Evolutionary conservation across 1,140 invertebrate genomes (phyloP), one percentile per base, ranked within the genome.

Genomic region (Thalassaphorura encarpata): DNA sequence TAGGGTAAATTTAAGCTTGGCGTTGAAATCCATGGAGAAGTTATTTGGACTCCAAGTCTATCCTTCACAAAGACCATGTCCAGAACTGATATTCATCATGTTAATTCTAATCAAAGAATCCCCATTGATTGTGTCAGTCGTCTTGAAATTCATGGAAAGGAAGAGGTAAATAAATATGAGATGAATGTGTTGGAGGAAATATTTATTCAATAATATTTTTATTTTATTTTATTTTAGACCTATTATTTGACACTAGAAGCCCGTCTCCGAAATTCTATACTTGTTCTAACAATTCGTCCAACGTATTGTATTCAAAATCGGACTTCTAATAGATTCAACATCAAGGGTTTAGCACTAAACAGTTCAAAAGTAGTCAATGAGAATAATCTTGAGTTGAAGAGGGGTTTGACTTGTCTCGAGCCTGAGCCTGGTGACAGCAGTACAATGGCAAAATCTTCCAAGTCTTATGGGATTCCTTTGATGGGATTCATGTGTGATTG

Each of bases 1-100:
- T 48, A 78, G 73, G 74, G 74, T 40, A 77, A 73, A 15, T 82
- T 82, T 67, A 68, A 78, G 54, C 52, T 81, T n/a, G 75, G 75
- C 11, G 62, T 80, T 21, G 13, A 54, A 6, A 39, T 16, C n/a
- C 11, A 27, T 2, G 6, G 23, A 29, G 29, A 45, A 23, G 19
- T 18, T 18, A 26, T 49, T 53, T 59, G 56, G 59, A 52, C 41
- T 39, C 3, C 28, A 13, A 27, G 42, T 13, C 18, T 63, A 11
- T 49, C 57, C 23, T 48, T 63, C 16, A 54, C 57, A 0, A 50
- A 60, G 5, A 19, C 56, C n/a, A 48, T 50, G 27, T 60, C 54
- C 8, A 27, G 51, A 50, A 54, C 55, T 16, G 57, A 60, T 42
- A 54, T 65, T 43, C 60, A 61, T 42, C 50, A 61, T 51, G 53